Percentiles rank a stretch among this genome's conserved stretches.
Conservation (phyloP, 2,888 invertebrate genomes). For the Limnephilus marmoratus region DNA sequence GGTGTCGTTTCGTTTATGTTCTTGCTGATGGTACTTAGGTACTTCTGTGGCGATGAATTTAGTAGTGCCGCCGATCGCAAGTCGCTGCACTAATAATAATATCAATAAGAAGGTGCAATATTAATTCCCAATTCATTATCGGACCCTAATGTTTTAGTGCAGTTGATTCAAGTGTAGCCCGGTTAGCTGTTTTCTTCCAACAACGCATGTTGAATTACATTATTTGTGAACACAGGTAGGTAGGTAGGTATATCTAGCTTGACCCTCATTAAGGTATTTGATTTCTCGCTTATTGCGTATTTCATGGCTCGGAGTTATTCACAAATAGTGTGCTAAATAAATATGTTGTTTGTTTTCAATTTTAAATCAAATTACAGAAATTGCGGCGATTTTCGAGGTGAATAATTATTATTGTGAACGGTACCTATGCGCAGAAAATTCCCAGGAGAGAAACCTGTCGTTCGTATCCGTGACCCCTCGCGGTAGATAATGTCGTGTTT, state of each 20-base stretch:
- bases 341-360: not conserved
- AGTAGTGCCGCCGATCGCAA: not conserved
- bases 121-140: not conserved
- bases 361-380: not conserved
- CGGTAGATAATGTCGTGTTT: conserved; percentile 1
- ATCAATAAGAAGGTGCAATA: not conserved
- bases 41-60: not conserved
- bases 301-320: not conserved
- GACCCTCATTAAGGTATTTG: not conserved
- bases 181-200: not conserved
- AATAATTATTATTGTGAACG: not conserved
- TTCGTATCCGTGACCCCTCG: conserved; percentile 10
- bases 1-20: not conserved
- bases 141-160: not conserved
- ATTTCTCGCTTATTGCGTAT: not conserved
- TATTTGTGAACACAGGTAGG: not conserved
- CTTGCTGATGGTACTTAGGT: not conserved
- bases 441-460: conserved; percentile 38
- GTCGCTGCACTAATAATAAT: not conserved
- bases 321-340: not conserved
- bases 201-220: not conserved
- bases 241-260: not conserved
- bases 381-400: not conserved
- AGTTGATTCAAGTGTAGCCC: not conserved
- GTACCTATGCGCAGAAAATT: conserved; percentile 45